phyloP scores from a whole-genome alignment of 2,113 vertebrate species.

The Mirounga angustirostris region DNA sequence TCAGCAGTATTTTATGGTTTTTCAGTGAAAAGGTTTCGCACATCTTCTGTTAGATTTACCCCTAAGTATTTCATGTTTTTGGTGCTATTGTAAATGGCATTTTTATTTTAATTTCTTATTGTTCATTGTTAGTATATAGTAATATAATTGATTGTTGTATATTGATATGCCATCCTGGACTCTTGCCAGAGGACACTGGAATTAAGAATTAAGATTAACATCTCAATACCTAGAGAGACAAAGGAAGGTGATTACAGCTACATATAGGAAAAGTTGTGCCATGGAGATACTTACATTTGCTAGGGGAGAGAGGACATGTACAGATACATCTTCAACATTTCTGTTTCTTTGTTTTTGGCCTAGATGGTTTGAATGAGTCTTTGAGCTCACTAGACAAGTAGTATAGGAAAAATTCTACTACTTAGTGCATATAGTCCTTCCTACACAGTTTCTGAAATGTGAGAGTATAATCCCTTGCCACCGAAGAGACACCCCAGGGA shows the following conservation, averaged over 20 bases:
- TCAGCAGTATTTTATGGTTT: neutral
- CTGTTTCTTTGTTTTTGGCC: neutral
- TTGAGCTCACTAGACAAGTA: neutral
- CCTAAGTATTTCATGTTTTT: conserved; percentile 15
- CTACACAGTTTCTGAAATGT: conserved; percentile 34
- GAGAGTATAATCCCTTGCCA: neutral
- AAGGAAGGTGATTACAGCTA: conserved; percentile 36
- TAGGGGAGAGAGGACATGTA: neutral
- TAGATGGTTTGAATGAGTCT: neutral
- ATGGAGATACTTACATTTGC: neutral
- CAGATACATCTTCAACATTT: neutral
- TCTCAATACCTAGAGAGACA: neutral
- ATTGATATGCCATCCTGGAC: conserved; percentile 33
- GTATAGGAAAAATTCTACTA: neutral
- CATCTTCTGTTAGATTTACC: conserved; percentile 15
- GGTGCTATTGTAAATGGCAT: conserved; percentile 37
- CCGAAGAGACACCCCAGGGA: neutral
- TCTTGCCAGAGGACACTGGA: neutral
- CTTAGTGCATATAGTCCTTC: neutral
- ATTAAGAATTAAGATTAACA: conserved; percentile 60
- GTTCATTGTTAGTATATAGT: neutral
- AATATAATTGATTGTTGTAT: conserved; percentile 45
- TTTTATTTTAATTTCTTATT: conserved; percentile 63
- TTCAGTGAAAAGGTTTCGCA: neutral
- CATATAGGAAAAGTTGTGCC: neutral